Evolutionary conservation across 2,113 vertebrate species (phyloP), one percentile per base, ranked within the genome.

Genomic region (Pedetes capensis): DNA sequence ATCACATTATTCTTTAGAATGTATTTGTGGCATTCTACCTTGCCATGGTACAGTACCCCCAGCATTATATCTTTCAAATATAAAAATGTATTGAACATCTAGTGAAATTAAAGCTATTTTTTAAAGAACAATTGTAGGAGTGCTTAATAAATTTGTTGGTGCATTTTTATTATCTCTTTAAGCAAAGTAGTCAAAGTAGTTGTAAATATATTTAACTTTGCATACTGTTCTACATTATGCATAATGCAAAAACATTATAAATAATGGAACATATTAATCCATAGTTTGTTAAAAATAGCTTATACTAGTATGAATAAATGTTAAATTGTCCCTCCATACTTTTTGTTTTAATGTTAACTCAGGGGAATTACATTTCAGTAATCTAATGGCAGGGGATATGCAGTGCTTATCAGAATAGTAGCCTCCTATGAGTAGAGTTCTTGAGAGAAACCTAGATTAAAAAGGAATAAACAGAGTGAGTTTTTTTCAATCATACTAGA

Each of bases 401-500:
- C 4, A 59, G 10, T 22, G 81, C 93, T 95, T 87, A 80, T 94
- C 79, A 10, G 66, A 6, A 14, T 14, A 6, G 0, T 53, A 74
- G 25, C 32, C 80, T 87, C 96, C 25, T 18, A 59, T 57, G 32
- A 34, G 18, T 55, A 51, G 37, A 89, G 3, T 29, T 93, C 39
- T 89, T 81, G 39, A 69, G 89, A 29, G 32, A 93, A 29, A 39
- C 61, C 47, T 88, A 59, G 22, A 66, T 44, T 8, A 18, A 85
- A 97, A 97, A 81, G 39, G 37, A 93, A 89, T 97, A 76, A 87
- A 59, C 29, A 68, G 17, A 29, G 55, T 7, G 68, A 84, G 93
- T 32, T 72, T 49, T 92, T 86, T 90, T 25, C 34, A 86, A 10
- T 61, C 29, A 13, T 89, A 49, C 13, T 91, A 37, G 81, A 95